These are phyloP conservation scores for Tetrapedia diversipes DNA, from an alignment of 2,888 invertebrate genomes.

Conservation along the genomic window DNA sequence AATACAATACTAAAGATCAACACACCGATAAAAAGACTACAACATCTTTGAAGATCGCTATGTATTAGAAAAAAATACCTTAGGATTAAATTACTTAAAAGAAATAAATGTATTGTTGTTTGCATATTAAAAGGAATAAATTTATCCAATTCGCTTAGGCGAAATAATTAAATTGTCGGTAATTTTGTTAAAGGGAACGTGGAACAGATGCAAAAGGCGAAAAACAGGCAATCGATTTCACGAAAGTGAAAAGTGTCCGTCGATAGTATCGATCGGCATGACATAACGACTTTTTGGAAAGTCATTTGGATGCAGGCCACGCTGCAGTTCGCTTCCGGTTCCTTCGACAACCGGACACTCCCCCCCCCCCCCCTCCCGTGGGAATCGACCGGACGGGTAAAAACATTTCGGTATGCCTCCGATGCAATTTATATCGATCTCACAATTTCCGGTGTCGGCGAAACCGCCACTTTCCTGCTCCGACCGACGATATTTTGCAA, in stretches of 20 bases:
- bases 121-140: no score
- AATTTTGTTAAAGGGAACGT: neutral
- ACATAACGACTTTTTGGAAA: slow-evolving; percentile 48
- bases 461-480: slow-evolving; percentile 73
- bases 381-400: slow-evolving; percentile 52
- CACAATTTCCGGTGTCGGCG: slow-evolving; percentile 75
- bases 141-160: no score
- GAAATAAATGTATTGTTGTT: no score
- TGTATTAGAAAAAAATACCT: no score
- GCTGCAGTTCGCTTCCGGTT: slow-evolving; percentile 52
- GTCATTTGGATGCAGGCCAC: slow-evolving; percentile 12
- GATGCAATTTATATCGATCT: slow-evolving; percentile 74
- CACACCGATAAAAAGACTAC: no score
- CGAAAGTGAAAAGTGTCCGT: slow-evolving; percentile 23
- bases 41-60: no score
- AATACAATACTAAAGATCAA: no score
- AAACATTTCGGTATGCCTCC: slow-evolving; percentile 65
- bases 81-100: no score
- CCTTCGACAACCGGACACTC: slow-evolving; percentile 12
- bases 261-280: neutral
- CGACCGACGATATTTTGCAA: slow-evolving; percentile 56
- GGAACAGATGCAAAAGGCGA: neutral
- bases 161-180: neutral
- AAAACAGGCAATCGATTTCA: neutral
- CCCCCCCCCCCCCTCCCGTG: slow-evolving; percentile 55